Base-by-base conservation (phyloP, 1,140 invertebrate species). In the Drosophila paulistorum region DNA sequence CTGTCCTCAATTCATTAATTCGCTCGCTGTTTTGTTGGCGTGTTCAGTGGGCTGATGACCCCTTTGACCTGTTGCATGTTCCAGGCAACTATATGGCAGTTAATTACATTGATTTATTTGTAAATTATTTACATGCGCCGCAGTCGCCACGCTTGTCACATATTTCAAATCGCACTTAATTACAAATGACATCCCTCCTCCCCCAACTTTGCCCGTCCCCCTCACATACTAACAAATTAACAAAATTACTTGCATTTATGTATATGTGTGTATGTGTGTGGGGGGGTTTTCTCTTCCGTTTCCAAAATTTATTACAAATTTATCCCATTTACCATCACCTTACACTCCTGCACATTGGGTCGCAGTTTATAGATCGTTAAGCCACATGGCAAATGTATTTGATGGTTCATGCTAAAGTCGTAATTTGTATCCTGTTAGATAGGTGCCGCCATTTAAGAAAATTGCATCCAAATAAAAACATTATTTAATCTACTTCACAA, bases 21-120 rank as follows among this genome's bases (percentile, higher is more conserved):
- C 20, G 17, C 23, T 51, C 11, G 17, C 17, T 51, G 10, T 9
- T 51, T 23, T 11, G 45, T 51, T 51, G 41, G 70, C 33, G 45
- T 51, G 45, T 51, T 51, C 45, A 51, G 17, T 51, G 45, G 45
- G 30, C 59, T 59, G 54, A 57, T 85, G 82, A 79, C 79, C 82
- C 57, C 57, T 66, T 57, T 86, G 75, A 78, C 82, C 82, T 85
- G 82, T 85, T 85, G 82, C 82, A 85, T 86, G 82, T 61, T 51
- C 11, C 59, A 10, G 60, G 68, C 61, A 30, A 37, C 35, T 64
- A 26, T 11, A 13, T 10, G 45, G 1, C 57, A 86, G 84, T 89
- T 89, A 89, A 89, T 87, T 89, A 83, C 79, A 80, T 87, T 87
- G 83, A 87, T 87, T 87, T 87, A 87, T 86, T 87, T 69, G 67